These are phyloP conservation scores for Phocides pigmalion DNA, from an alignment of 1,140 invertebrate genomes.

Conservation along the genomic window DNA sequence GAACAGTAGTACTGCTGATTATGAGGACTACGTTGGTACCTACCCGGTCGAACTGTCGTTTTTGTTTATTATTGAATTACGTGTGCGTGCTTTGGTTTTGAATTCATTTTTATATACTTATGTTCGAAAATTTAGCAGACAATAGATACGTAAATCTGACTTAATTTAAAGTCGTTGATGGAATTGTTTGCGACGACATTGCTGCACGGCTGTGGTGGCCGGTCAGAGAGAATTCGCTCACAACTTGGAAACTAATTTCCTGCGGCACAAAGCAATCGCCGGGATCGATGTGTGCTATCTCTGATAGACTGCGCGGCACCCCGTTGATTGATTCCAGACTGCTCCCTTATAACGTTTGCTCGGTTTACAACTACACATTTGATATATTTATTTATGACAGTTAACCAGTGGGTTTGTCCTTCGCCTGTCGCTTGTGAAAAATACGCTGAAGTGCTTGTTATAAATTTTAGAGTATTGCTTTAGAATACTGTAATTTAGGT, in stretches of 20 bases:
- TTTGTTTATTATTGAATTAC: too few species aligned
- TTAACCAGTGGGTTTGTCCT: too few species aligned
- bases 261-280: conserved; percentile 75
- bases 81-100: too few species aligned
- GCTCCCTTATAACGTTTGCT: conserved; percentile 8
- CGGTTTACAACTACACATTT: background rate
- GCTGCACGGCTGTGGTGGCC: conserved; percentile 1
- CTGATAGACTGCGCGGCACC: conserved; percentile 54
- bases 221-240: conserved; percentile 47
- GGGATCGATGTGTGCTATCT: conserved; percentile 57
- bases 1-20: too few species aligned
- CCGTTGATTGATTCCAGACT: conserved; percentile 53
- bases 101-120: too few species aligned
- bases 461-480: too few species aligned
- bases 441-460: too few species aligned
- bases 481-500: too few species aligned
- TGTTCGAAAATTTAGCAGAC: too few species aligned
- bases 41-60: too few species aligned
- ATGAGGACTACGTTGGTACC: too few species aligned
- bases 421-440: too few species aligned
- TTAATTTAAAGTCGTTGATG: conserved; percentile 9
- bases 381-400: background rate
- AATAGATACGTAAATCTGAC: background rate
- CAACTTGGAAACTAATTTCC: conserved; percentile 79
- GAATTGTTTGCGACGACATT: conserved; percentile 23